Conservation (phyloP, 92 coral and sea anemone species). For the Porites divaricata region DNA sequence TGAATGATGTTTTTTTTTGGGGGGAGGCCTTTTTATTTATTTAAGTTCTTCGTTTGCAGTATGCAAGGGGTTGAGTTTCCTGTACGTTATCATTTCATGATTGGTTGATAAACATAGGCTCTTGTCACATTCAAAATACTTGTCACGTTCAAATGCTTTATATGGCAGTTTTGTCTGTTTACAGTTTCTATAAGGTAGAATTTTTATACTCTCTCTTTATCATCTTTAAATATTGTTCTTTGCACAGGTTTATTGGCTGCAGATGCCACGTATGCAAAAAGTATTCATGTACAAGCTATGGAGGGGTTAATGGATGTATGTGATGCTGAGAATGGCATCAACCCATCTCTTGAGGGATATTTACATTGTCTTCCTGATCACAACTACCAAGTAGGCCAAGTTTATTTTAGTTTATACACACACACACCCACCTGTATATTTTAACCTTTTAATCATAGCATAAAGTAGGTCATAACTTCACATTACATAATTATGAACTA, state of each 20-base stretch:
- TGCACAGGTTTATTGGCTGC: slow-evolving; percentile 16
- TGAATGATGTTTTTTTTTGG: background rate
- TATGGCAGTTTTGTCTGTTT: no score
- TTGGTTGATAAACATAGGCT: no score
- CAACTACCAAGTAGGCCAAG: background rate
- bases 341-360: background rate
- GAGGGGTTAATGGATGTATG: slow-evolving; percentile 8
- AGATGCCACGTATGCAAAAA: slow-evolving; percentile 9
- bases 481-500: no score
- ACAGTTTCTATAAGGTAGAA: no score
- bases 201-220: no score
- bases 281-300: background rate
- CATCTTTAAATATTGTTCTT: background rate
- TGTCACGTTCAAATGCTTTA: no score
- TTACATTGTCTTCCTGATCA: background rate
- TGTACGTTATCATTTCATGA: background rate
- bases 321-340: slow-evolving; percentile 21
- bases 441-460: no score
- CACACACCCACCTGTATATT: no score
- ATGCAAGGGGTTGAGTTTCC: no score
- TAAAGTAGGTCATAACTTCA: no score
- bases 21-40: background rate
- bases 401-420: no score
- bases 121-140: no score
- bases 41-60: background rate